Conservation (phyloP, 2,113 vertebrate genomes). For the Kryptolebias marmoratus region DNA sequence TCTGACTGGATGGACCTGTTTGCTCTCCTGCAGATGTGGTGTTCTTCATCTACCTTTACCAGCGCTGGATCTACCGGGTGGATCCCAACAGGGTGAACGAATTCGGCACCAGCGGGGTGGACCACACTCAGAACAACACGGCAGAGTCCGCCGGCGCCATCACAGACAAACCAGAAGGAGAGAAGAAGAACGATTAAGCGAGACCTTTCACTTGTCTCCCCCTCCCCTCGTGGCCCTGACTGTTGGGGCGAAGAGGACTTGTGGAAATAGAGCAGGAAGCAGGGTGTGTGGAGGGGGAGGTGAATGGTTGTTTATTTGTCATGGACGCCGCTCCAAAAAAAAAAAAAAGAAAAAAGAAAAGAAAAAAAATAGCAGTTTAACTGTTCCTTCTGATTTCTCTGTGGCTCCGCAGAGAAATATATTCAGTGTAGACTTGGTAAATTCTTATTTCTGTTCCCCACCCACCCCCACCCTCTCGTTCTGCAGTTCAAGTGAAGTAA, state of each 20-base stretch:
- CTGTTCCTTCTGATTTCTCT: conserved; percentile 72
- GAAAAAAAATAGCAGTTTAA: conserved; percentile 69
- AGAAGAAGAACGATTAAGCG: conserved; percentile 92
- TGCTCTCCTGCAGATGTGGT: conserved; percentile 84
- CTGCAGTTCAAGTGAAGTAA: conserved; percentile 85
- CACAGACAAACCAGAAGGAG: conserved; percentile 85
- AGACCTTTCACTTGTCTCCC: conserved; percentile 35
- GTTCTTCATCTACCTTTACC: conserved; percentile 95
- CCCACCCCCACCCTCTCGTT: conserved; percentile 67
- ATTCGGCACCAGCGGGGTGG: conserved; percentile 89
- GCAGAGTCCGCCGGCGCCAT: conserved; percentile 50
- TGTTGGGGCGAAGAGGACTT: conserved; percentile 65
- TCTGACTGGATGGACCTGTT: neutral
- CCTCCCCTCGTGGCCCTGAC: conserved; percentile 23
- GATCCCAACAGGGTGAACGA: conserved; percentile 91
- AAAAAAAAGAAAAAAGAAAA: conserved; percentile 63
- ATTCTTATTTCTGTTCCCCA: conserved; percentile 71
- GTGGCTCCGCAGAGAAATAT: conserved; percentile 74
- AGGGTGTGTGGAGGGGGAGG: conserved; percentile 27
- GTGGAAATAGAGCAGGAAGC: conserved; percentile 58
- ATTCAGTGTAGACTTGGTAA: conserved; percentile 80
- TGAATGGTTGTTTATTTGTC: conserved; percentile 65
- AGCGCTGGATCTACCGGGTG: conserved; percentile 94
- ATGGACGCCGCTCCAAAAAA: conserved; percentile 71
- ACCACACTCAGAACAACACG: conserved; percentile 52